A percentile compares a stretch with the other conserved stretches of the same genome.
phyloP scores from a whole-genome alignment of 1,140 invertebrate genomes.

The Ericerus pela region DNA sequence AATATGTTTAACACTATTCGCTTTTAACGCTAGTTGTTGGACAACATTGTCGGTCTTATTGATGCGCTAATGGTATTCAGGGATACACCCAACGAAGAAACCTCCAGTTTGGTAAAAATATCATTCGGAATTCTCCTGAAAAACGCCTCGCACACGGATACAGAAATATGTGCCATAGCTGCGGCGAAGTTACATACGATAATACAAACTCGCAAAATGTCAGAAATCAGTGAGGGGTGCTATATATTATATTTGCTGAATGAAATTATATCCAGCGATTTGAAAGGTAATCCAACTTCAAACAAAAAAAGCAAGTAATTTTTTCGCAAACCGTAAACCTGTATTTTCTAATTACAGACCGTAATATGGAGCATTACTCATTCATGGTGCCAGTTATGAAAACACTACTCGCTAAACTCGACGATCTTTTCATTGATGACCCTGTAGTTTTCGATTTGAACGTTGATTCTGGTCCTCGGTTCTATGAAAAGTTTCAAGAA shows the following conservation, averaged over 20 bases:
- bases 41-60: constrained; percentile 38
- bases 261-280: constrained; percentile 30
- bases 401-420: constrained; percentile 42
- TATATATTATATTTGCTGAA: constrained; percentile 37
- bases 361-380: constrained; percentile 41
- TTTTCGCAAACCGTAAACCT: neutral
- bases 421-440: constrained; percentile 34
- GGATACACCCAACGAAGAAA: constrained; percentile 35
- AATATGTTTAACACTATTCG: neutral
- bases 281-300: constrained; percentile 28
- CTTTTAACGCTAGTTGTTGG: constrained; percentile 33
- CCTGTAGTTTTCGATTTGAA: constrained; percentile 38
- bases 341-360: constrained; percentile 26
- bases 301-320: neutral
- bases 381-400: constrained; percentile 48
- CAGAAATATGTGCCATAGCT: constrained; percentile 42
- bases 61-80: constrained; percentile 41
- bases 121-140: constrained; percentile 37
- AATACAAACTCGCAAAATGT: constrained; percentile 38
- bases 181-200: constrained; percentile 43
- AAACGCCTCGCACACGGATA: constrained; percentile 37
- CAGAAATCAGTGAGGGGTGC: constrained; percentile 37
- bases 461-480: constrained; percentile 37
- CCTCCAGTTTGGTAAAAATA: constrained; percentile 42
- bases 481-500: constrained; percentile 45